Conservation (phyloP, 2,888 invertebrate species). For the Micoletzkya japonica region DNA sequence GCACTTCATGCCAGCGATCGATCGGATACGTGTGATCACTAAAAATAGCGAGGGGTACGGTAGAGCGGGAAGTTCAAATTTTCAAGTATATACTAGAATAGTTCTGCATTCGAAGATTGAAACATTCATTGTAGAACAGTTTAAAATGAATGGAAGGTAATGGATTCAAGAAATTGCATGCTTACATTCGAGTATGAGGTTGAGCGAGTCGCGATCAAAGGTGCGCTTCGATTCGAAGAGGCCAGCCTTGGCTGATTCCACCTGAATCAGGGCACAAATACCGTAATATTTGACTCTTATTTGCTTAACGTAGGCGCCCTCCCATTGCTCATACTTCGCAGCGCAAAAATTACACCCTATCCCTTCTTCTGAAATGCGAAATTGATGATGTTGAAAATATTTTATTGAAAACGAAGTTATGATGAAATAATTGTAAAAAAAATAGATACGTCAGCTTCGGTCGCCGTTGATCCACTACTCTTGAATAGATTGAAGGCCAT, state of each 20-base stretch:
- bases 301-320: neutral
- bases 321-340: neutral
- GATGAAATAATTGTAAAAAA: neutral
- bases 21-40: conserved; percentile 28
- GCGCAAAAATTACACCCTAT: neutral
- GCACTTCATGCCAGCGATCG: conserved; percentile 31
- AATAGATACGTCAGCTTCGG: conserved; percentile 5
- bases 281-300: neutral
- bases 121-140: neutral
- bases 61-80: neutral
- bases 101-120: neutral
- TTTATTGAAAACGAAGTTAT: neutral
- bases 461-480: conserved; percentile 16
- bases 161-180: neutral
- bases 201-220: conserved; percentile 3
- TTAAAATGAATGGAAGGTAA: neutral
- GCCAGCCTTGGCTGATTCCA: conserved; percentile 26
- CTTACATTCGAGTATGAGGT: conserved; percentile 22
- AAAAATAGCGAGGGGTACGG: neutral
- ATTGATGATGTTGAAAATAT: neutral
- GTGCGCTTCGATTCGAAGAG: conserved; percentile 1
- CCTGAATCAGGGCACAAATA: neutral
- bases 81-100: too few species aligned
- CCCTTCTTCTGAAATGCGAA: too few species aligned
- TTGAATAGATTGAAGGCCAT: conserved; percentile 27